These are phyloP conservation scores for Odocoileus hemionus DNA, from an alignment of 2,113 vertebrate genomes.

Conservation along the genomic window DNA sequence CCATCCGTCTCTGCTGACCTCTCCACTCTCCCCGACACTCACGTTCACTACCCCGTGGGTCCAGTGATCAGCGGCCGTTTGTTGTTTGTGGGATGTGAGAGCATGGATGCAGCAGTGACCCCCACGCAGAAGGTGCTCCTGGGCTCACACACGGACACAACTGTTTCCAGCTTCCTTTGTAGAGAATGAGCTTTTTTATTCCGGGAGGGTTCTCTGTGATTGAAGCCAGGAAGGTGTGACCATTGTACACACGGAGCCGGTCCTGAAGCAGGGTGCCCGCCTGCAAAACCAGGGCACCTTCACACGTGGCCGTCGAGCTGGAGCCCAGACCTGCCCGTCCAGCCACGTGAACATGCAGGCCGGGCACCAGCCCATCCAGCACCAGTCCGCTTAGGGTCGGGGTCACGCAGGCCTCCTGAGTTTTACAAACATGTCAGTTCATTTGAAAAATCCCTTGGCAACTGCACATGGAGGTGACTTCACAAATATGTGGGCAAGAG, in stretches of 20 bases:
- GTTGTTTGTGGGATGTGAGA: no score
- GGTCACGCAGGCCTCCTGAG: neutral
- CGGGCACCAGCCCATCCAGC: fast-evolving
- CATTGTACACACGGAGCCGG: fast-evolving
- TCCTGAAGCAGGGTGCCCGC: fast-evolving
- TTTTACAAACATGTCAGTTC: neutral
- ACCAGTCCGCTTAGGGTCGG: no score
- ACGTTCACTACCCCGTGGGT: fast-evolving
- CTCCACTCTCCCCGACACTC: no score
- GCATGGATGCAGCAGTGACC: fast-evolving
- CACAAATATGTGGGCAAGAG: neutral
- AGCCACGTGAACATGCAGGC: fast-evolving
- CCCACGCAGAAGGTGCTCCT: fast-evolving
- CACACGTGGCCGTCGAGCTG: fast-evolving
- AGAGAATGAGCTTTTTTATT: neutral
- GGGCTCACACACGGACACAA: fast-evolving
- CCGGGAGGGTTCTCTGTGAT: fast-evolving
- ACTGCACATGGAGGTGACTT: no score
- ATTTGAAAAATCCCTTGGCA: neutral
- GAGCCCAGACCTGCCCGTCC: no score
- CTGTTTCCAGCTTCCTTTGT: neutral
- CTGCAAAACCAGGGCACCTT: fast-evolving
- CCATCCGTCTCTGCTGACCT: fast-evolving
- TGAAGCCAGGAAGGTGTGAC: neutral
- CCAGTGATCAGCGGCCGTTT: fast-evolving